A percentile compares a stretch with the other conserved stretches of the same genome.
These are phyloP conservation scores for Prochilodus magdalenae DNA, from an alignment of 2,113 vertebrate genomes.

Conservation along the genomic window DNA sequence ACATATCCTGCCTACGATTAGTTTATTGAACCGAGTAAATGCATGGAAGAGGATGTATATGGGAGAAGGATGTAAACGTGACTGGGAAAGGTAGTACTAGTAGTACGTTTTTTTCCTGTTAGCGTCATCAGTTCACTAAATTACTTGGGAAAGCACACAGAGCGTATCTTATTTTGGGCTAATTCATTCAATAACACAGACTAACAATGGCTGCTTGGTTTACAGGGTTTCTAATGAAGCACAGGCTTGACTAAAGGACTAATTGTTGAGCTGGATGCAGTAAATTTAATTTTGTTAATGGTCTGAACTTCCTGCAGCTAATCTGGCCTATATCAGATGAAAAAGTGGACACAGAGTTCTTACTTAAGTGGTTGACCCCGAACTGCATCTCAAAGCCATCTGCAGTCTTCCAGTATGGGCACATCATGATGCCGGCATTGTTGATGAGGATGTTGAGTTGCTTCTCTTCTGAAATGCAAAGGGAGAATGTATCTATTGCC, in stretches of 20 bases:
- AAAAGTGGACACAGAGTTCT: slow-evolving; percentile 34
- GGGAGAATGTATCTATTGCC: no score
- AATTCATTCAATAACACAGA: background rate
- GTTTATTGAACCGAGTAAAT: slow-evolving; percentile 14
- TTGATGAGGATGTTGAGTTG: slow-evolving; percentile 79
- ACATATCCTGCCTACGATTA: slow-evolving; percentile 47
- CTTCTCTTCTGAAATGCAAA: slow-evolving; percentile 73
- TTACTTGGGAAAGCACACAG: background rate
- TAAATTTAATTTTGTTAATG: background rate
- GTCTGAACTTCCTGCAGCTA: background rate
- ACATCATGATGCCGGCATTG: slow-evolving; percentile 83
- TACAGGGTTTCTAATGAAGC: background rate
- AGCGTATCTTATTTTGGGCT: background rate
- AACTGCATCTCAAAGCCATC: slow-evolving; percentile 81
- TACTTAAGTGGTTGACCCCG: slow-evolving; percentile 81
- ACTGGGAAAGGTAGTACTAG: background rate
- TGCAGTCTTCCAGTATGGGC: slow-evolving; percentile 77
- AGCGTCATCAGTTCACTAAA: background rate
- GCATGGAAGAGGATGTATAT: slow-evolving; percentile 35
- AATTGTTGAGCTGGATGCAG: background rate
- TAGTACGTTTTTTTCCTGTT: background rate
- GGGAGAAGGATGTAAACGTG: slow-evolving; percentile 17
- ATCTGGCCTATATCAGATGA: background rate
- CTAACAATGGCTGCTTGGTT: background rate
- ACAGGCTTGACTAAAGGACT: background rate